Base-by-base conservation (phyloP, 2,888 invertebrate species). In the Malachius bipustulatus region DNA sequence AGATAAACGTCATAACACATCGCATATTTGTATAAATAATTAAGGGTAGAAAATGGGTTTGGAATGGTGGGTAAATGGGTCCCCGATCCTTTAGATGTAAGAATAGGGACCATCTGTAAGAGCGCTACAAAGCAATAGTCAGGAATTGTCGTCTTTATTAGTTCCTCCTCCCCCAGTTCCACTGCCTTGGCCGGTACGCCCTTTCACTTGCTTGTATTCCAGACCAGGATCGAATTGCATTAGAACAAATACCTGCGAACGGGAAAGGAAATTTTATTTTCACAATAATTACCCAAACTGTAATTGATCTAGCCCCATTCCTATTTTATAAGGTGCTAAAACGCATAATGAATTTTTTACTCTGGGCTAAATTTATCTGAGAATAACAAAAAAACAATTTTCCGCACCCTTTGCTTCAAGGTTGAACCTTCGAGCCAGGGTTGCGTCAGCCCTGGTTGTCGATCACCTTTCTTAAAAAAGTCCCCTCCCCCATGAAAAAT, bases 61-160 rank as follows among this genome's bases (percentile, higher is more conserved):
- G 55, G 56, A 56, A 57, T 56, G 56, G 51, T 56, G 55, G 53
- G 49, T 51, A 53, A 47, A 39, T 32, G 15, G 30, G 31, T 9
- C 30, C 30, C 47, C 39, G 42, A 45, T 46, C 42, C 57, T 62
- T 72, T 77, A 85, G 60, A 87, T 85, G 71, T 85, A 85, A 66
- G 85, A 84, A 76, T 91, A 91, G 71, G 90, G 90, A 72, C 91
- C 91, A 72, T 91, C 91, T 60, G 90, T 91, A 75, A 91, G 88
- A 81, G 90, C 90, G 85, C 91, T 91, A 88, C 91, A 91, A 75
- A 90, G 82, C 81, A 91, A 80, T 77, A 91, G 89, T 90, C 90
- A 91, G 82, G 90, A 90, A 69, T 88, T 88, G 70, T 90, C 89
- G 67, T 90, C 89, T 65, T 89, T 89, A 65, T 77, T 77, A 49